phyloP scores from a whole-genome alignment of 2,113 vertebrate species.

The Psilopsiagon aymara region DNA sequence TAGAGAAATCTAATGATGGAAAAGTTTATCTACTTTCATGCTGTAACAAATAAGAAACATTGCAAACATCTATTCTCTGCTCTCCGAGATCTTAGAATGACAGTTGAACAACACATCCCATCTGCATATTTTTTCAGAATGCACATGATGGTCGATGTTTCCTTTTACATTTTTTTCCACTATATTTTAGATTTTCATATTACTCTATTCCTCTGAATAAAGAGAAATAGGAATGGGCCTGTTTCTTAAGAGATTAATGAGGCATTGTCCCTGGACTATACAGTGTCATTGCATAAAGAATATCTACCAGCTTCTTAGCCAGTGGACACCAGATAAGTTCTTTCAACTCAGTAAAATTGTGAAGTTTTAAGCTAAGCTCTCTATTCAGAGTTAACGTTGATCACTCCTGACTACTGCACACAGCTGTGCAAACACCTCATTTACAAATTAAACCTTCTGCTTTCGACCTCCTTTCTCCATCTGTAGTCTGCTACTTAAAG shows the following conservation, averaged over 20 bases:
- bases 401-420: neutral
- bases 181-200: neutral
- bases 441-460: neutral
- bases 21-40: slow-evolving; percentile 5
- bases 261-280: neutral
- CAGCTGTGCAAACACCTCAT: neutral
- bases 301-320: neutral
- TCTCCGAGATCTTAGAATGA: neutral
- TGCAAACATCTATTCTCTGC: neutral
- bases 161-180: neutral
- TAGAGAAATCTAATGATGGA: neutral
- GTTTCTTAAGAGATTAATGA: neutral
- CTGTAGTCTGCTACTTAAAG: neutral
- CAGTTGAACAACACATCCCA: neutral
- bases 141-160: neutral
- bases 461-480: neutral
- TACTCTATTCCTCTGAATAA: neutral
- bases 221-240: neutral
- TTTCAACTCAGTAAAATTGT: neutral
- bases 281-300: neutral
- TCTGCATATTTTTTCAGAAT: neutral
- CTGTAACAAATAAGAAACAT: neutral
- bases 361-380: neutral
- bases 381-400: neutral
- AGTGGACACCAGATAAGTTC: neutral